Conservation (phyloP, 2,113 vertebrate species). For the Andinoacara biseriatus region DNA sequence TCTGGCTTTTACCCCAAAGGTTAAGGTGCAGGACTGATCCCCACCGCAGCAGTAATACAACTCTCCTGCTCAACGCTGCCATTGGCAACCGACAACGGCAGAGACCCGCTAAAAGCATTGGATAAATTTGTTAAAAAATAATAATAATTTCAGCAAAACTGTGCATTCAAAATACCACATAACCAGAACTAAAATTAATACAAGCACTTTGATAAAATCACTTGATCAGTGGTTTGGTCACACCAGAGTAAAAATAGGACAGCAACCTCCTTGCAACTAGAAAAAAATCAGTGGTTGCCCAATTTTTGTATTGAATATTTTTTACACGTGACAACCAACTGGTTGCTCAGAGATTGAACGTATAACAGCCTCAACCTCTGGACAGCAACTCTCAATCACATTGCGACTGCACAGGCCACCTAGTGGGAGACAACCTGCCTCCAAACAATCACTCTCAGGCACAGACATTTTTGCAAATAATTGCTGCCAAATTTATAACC, state of each 20-base stretch:
- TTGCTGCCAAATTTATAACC: too few relatives aligned
- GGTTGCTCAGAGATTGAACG: neutral
- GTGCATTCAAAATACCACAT: neutral
- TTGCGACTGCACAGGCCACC: too few relatives aligned
- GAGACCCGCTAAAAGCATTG: neutral
- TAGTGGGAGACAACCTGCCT: too few relatives aligned
- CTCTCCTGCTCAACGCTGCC: neutral
- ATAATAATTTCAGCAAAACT: neutral
- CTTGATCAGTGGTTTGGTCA: neutral
- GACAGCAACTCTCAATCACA: too few relatives aligned
- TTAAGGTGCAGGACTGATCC: constrained; percentile 4
- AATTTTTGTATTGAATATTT: neutral
- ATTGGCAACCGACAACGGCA: neutral
- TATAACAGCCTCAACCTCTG: neutral
- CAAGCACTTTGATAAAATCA: neutral
- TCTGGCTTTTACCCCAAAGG: constrained; percentile 15
- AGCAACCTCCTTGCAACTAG: neutral
- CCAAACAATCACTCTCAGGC: too few relatives aligned
- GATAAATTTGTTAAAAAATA: neutral
- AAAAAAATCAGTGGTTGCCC: neutral
- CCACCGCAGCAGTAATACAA: neutral
- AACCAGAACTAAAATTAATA: neutral
- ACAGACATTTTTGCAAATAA: too few relatives aligned
- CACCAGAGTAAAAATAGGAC: neutral
- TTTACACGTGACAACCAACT: neutral